phyloP scores from a whole-genome alignment of 1,140 invertebrate genomes.

The Drosophila funebris region DNA sequence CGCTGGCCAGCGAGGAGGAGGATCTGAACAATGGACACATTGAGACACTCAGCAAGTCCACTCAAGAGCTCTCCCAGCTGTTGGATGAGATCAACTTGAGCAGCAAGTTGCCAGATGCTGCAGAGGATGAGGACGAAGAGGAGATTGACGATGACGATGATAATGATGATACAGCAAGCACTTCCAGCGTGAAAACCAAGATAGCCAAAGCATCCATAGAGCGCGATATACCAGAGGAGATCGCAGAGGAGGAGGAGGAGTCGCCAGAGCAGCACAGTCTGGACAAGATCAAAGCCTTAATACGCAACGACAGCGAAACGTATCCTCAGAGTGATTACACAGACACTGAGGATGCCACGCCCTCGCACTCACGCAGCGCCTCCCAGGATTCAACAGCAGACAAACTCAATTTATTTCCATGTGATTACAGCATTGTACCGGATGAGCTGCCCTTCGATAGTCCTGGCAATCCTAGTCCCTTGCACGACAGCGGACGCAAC shows the following conservation, averaged over 20 bases:
- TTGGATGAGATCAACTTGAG: conserved; percentile 57
- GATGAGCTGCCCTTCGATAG: conserved; percentile 68
- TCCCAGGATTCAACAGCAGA: conserved; percentile 59
- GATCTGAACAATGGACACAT: conserved; percentile 28
- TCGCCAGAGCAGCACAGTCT: conserved; percentile 39
- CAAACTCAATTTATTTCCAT: conserved; percentile 26
- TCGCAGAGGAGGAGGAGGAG: conserved; percentile 27
- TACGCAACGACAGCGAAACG: conserved; percentile 70
- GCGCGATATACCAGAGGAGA: conserved; percentile 56
- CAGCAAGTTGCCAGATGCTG: conserved; percentile 51
- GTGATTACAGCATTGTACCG: conserved; percentile 74
- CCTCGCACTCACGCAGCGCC: conserved; percentile 69
- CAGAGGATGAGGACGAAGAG: conserved; percentile 28
- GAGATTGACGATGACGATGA: conserved; percentile 54
- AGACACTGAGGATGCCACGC: conserved; percentile 50
- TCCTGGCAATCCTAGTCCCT: conserved; percentile 51
- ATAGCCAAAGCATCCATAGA: conserved; percentile 73
- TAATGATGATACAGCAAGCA: conserved; percentile 68
- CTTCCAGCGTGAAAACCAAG: conserved; percentile 63
- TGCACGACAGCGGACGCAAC: conserved; percentile 62
- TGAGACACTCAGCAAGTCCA: conserved; percentile 46
- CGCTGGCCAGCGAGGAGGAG: conserved; percentile 62
- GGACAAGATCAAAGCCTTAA: conserved; percentile 69
- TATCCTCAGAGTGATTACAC: conserved; percentile 75
- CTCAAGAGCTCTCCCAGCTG: conserved; percentile 51